Conservation (phyloP, 1,140 invertebrate genomes). For the Drosophila busckii region DNA sequence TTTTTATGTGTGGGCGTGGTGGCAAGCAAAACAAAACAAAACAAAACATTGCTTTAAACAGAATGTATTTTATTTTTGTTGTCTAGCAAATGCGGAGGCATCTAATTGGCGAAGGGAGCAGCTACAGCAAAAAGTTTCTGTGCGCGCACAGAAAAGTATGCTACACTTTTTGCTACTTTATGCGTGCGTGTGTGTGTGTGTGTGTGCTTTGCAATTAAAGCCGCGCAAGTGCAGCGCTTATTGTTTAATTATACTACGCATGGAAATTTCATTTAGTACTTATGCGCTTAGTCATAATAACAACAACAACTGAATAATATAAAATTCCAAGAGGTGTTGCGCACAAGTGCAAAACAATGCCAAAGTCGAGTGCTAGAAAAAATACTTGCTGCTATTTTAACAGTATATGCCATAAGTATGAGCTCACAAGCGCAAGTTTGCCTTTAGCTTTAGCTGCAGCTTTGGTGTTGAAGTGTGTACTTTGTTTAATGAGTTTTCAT, state of each 20-base stretch:
- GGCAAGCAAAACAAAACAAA: conserved; percentile 41
- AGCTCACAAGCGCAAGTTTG: no score
- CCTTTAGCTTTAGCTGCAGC: no score
- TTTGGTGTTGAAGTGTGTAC: conserved; percentile 61
- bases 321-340: conserved; percentile 28
- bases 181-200: no score
- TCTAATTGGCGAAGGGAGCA: no score
- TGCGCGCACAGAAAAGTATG: conserved; percentile 46
- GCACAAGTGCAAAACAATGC: conserved; percentile 17
- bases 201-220: conserved; percentile 44
- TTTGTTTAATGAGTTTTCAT: conserved; percentile 71
- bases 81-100: no score
- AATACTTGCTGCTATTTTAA: conserved; percentile 38
- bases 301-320: conserved; percentile 10
- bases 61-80: no score
- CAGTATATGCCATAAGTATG: conserved; percentile 38
- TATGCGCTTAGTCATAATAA: conserved; percentile 24
- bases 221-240: conserved; percentile 31
- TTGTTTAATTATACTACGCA: conserved; percentile 54
- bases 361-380: conserved; percentile 24
- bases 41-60: no score
- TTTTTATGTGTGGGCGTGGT: conserved; percentile 58
- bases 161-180: conserved; percentile 50
- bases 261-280: conserved; percentile 55
- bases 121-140: no score